Base-by-base conservation (phyloP, 2,113 vertebrate genomes). In the Chaetodon trifascialis region DNA sequence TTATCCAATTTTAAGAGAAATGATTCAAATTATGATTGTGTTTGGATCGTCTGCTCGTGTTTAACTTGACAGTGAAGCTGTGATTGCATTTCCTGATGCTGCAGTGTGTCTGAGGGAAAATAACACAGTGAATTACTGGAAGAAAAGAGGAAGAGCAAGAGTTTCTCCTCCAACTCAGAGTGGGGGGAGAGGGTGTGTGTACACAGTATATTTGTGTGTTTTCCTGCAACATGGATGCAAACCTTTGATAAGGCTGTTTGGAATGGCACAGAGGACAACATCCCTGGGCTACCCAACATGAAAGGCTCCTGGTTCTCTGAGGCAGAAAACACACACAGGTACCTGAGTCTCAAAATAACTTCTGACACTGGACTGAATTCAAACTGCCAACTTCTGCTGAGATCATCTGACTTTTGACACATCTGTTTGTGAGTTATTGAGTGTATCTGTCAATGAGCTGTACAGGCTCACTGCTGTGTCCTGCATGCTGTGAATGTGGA, bases 351-450 rank as follows among this genome's bases (percentile, higher is more conserved):
- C 52, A 9, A 47, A 65, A 71, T 64, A 71, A 65, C 14, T 54
- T 42, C 76, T 59, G 66, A 80, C 67, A 42, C n/a, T 54, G 62
- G 54, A 67, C 76, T 76, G 2, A 59, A 67, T 42, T 56, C 6
- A 73, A 86, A 68, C 62, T 68, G 34, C 14, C 40, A 56, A 2
- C 40, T 36, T 62, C 34, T 64, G 21, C 19, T 11, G 23, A 72
- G 25, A 65, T 73, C n/a, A 47, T 65, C 23, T 64, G 56, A 78
- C 49, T 74, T 59, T 25, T 82, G 47, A 76, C 73, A 62, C 19
- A 9, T 49, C 21, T 1, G 7, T 58, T 51, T 70, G 51, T 71
- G 67, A 21, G 46, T 52, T 72, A 68, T 68, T 56, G 19, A 66
- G 68, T n/a, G 19, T 34, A 40, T 74, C 36, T 30, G 58, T 74